A percentile compares a stretch with the other conserved stretches of the same genome.
These are phyloP conservation scores for Diadema setosum DNA, from an alignment of 35 echinoderm and acorn worm species.

Conservation along the genomic window DNA sequence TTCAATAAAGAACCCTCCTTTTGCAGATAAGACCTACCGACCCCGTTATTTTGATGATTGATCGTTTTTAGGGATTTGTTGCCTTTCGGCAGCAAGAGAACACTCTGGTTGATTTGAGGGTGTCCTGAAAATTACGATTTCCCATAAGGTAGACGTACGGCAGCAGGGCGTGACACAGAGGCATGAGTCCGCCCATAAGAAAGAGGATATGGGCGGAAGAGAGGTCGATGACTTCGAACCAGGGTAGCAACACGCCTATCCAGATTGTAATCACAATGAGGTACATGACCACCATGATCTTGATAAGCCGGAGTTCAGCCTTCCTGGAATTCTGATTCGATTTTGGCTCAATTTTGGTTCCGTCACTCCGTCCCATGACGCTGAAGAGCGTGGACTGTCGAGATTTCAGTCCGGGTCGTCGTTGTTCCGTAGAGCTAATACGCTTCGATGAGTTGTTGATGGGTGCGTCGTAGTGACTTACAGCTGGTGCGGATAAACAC, in stretches of 20 bases:
- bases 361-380: neutral
- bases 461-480: neutral
- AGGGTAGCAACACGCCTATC: neutral
- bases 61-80: neutral
- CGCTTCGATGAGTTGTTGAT: neutral
- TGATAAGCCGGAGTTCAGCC: neutral
- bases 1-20: neutral
- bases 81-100: neutral
- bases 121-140: neutral
- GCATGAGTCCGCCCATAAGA: neutral
- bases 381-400: neutral
- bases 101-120: neutral
- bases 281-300: neutral
- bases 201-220: neutral
- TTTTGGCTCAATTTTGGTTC: neutral
- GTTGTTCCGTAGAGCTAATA: neutral
- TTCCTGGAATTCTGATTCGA: neutral
- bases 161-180: neutral
- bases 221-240: neutral
- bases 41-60: neutral
- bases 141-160: neutral
- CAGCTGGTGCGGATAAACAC: neutral
- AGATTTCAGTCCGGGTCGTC: neutral
- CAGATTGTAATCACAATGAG: neutral
- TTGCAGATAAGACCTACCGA: neutral